Conservation (phyloP, 2,888 invertebrate species). For the Archips crataeganus region DNA sequence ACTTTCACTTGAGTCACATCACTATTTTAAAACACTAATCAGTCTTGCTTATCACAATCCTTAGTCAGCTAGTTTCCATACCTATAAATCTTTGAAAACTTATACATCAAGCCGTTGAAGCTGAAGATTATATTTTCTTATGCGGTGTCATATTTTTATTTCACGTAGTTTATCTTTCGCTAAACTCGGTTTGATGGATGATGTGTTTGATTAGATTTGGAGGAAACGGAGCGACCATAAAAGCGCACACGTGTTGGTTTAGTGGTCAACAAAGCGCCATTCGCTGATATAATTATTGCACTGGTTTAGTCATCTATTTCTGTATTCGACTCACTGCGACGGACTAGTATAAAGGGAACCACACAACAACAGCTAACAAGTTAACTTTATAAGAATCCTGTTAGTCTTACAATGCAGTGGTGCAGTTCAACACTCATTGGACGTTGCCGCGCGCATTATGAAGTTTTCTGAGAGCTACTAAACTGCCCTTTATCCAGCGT, state of each 20-base stretch:
- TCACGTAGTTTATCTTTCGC: conserved; percentile 9
- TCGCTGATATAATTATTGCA: conserved; percentile 83
- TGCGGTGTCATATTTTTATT: conserved; percentile 60
- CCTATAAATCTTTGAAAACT: conserved; percentile 18
- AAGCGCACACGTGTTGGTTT: conserved; percentile 62
- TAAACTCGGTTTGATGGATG: conserved; percentile 4
- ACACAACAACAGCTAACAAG: not conserved
- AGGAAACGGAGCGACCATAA: conserved; percentile 47
- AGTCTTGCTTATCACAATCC: conserved; percentile 47
- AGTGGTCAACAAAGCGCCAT: conserved; percentile 73
- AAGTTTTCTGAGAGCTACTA: conserved; percentile 30
- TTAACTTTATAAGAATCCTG: not conserved
- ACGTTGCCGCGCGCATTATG: conserved; percentile 9
- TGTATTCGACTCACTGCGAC: conserved; percentile 69
- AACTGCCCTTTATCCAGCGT: conserved; percentile 14
- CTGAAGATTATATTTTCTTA: conserved; percentile 35
- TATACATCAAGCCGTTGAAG: conserved; percentile 27
- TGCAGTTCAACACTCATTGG: conserved; percentile 9
- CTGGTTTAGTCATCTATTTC: conserved; percentile 74
- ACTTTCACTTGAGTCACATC: conserved; percentile 63
- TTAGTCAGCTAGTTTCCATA: conserved; percentile 36
- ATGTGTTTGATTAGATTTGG: conserved; percentile 33
- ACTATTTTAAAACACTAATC: conserved; percentile 53
- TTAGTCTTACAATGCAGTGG: not conserved
- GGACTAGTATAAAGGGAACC: conserved; percentile 20